Percentiles rank a stretch among this genome's conserved stretches.
Evolutionary conservation across 2,888 invertebrate genomes (phyloP).

Genomic region (Dynastes hyllus): DNA sequence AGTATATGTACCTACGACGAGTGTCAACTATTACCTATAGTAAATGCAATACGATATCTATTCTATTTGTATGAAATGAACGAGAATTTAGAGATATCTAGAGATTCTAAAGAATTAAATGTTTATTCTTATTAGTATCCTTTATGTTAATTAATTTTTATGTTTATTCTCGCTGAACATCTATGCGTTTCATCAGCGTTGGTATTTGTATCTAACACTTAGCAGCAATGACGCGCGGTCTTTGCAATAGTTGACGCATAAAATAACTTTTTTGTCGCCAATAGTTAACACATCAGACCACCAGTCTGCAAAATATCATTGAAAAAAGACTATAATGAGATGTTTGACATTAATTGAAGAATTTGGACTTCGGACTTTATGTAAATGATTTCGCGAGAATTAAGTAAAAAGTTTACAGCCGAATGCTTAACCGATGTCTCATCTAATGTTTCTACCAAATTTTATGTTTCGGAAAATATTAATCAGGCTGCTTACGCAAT

Average conservation of each 20-base stretch:
- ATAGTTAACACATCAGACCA: not conserved
- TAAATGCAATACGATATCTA: too few relatives aligned
- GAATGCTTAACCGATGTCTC: not conserved
- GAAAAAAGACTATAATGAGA: conserved; percentile 14
- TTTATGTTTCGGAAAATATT: not conserved
- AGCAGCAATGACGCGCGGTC: not conserved
- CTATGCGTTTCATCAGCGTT: too few relatives aligned
- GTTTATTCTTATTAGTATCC: too few relatives aligned
- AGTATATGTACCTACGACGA: too few relatives aligned
- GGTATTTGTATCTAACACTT: too few relatives aligned
- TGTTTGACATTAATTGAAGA: conserved; percentile 15
- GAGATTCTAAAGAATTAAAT: too few relatives aligned
- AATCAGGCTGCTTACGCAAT: not conserved
- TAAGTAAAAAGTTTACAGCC: conserved; percentile 18
- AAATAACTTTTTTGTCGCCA: not conserved
- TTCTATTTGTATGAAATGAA: too few relatives aligned
- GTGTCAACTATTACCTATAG: too few relatives aligned
- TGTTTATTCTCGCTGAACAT: too few relatives aligned
- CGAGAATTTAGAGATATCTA: too few relatives aligned
- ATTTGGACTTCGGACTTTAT: conserved; percentile 25
- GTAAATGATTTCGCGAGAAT: conserved; percentile 8
- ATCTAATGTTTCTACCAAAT: not conserved
- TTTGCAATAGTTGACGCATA: not conserved
- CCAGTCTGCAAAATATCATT: not conserved
- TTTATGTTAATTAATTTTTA: too few relatives aligned